Percentiles rank a stretch among this genome's conserved stretches.
Conservation (phyloP, 1,140 invertebrate genomes). For the Drosophila kepulauana region DNA sequence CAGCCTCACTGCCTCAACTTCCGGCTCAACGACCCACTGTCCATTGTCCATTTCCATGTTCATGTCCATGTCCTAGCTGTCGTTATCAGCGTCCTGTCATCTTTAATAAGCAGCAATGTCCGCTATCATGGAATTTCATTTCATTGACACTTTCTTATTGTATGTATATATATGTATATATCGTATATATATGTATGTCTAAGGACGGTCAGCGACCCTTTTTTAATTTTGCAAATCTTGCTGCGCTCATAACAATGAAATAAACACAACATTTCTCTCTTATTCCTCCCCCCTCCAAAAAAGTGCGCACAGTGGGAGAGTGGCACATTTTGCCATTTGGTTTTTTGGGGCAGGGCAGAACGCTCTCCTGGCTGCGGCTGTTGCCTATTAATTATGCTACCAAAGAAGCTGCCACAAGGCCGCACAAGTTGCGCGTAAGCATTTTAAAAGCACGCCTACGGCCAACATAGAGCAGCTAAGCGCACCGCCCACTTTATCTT, state of each 20-base stretch:
- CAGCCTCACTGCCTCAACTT: slow-evolving; percentile 36
- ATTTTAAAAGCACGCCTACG: slow-evolving; percentile 61
- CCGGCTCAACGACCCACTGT: not conserved
- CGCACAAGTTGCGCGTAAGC: slow-evolving; percentile 23
- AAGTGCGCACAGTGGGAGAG: not conserved
- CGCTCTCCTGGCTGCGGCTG: slow-evolving; percentile 19
- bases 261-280: slow-evolving; percentile 66
- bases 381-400: slow-evolving; percentile 75
- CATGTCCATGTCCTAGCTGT: slow-evolving; percentile 24
- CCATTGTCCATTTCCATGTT: slow-evolving; percentile 47
- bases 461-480: not conserved
- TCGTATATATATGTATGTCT: slow-evolving; percentile 11
- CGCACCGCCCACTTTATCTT: not conserved
- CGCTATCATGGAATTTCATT: slow-evolving; percentile 76
- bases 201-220: slow-evolving; percentile 68
- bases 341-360: slow-evolving; percentile 22
- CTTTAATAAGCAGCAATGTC: slow-evolving; percentile 81
- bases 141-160: slow-evolving; percentile 79
- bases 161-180: not conserved
- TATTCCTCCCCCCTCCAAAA: too few species aligned
- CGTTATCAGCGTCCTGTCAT: slow-evolving; percentile 73
- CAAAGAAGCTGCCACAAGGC: slow-evolving; percentile 47
- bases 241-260: slow-evolving; percentile 75
- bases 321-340: not conserved
- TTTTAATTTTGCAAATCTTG: slow-evolving; percentile 79